Percentiles rank a stretch among this genome's conserved stretches.
Conservation (phyloP, 2,888 invertebrate genomes). For the Ptychoptera albimana region DNA sequence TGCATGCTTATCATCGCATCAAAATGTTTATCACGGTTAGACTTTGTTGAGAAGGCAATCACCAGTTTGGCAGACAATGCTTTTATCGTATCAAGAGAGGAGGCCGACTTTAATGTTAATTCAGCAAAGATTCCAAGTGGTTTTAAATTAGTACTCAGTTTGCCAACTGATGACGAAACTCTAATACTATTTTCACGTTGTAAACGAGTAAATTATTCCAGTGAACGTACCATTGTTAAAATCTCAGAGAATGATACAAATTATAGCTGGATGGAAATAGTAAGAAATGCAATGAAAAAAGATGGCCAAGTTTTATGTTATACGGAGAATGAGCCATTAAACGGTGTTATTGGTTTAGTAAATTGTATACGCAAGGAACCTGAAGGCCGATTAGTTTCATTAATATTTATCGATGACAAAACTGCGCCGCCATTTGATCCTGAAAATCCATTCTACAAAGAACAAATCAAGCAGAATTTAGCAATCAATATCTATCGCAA, state of each 20-base stretch:
- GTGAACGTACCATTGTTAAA: slow-evolving; percentile 16
- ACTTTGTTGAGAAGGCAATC: slow-evolving; percentile 30
- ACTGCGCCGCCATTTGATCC: slow-evolving; percentile 49
- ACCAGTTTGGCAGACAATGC: slow-evolving; percentile 39
- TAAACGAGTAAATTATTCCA: slow-evolving; percentile 12
- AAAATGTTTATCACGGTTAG: slow-evolving; percentile 14
- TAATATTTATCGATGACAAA: slow-evolving; percentile 45
- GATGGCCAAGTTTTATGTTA: slow-evolving; percentile 38
- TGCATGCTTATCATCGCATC: slow-evolving; percentile 22
- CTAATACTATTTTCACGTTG: slow-evolving; percentile 21
- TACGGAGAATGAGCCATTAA: slow-evolving; percentile 46
- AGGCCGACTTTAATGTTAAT: slow-evolving; percentile 32
- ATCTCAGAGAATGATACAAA: slow-evolving; percentile 18
- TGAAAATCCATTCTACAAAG: slow-evolving; percentile 43
- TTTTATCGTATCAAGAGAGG: slow-evolving; percentile 44
- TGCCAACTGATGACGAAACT: slow-evolving; percentile 20
- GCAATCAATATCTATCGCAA: slow-evolving; percentile 61
- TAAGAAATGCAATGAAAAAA: slow-evolving; percentile 19
- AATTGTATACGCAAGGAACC: slow-evolving; percentile 75
- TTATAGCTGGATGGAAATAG: slow-evolving; percentile 22
- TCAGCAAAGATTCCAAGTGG: slow-evolving; percentile 16
- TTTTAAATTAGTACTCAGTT: slow-evolving; percentile 18
- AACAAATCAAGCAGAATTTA: slow-evolving; percentile 54
- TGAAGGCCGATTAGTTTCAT: slow-evolving; percentile 46
- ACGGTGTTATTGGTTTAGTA: slow-evolving; percentile 74